Base-by-base conservation (phyloP, 2,113 vertebrate genomes). In the Salvelinus alpinus region DNA sequence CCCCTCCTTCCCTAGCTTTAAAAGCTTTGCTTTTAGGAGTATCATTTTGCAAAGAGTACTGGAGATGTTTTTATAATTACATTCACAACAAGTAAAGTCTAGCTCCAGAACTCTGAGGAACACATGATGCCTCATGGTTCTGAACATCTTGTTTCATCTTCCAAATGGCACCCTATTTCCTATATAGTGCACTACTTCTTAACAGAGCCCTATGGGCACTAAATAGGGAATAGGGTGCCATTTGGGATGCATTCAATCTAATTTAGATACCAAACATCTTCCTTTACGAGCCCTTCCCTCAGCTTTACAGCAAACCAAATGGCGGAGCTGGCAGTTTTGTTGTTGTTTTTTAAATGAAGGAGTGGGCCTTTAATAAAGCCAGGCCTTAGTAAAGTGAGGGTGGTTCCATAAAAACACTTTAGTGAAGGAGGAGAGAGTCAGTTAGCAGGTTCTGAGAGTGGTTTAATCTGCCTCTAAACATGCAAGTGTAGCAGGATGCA, bases 381-480 rank as follows among this genome's bases (percentile, higher is more conserved):
- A 5, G n/a, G 3, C 75, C 20, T 78, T 54, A 78, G 72, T 24
- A 75, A 72, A 79, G 25, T 71, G 84, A 76, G 22, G 67, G 67
- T 22, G 59, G 29, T 34, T 83, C 87, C 71, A 54, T 75, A 78
- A 85, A 69, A 79, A 82, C 76, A 77, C 81, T 81, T 82, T 48
- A 59, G 27, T 44, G 77, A 18, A 79, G 75, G 68, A 84, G 80
- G 71, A 20, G 51, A 85, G 84, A 72, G 78, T 84, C 71, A 72
- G 84, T 73, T 65, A 27, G 77, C 77, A 74, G 80, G 60, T 82
- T 82, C 27, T 59, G 22, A 16, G n/a, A 81, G 74, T 74, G 66
- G 77, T 75, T 89, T 86, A 88, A 85, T 85, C 80, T 76, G 73
- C 77, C 80, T 78, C 81, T 89, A 82, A 89, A 91, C 83, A 84